Percentiles rank a stretch among this genome's conserved stretches.
Evolutionary conservation across 2,113 vertebrate genomes (phyloP).

Genomic region (Grammomys surdaster): DNA sequence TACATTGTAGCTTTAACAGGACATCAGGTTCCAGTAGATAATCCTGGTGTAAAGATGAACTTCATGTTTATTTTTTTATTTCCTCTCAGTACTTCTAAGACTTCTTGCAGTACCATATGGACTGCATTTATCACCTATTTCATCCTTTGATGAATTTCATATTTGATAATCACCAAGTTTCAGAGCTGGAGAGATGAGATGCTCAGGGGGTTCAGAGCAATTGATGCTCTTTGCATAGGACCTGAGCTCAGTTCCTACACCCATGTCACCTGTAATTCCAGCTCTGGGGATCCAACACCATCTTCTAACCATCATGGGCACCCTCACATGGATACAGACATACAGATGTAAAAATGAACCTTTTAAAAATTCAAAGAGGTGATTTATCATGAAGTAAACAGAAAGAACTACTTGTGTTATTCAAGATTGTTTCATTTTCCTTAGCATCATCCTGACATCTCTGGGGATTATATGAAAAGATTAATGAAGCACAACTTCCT

Average conservation of each 20-base stretch:
- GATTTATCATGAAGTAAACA: background rate
- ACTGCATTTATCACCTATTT: conserved; percentile 13
- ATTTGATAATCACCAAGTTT: conserved; percentile 20
- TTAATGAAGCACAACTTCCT: background rate
- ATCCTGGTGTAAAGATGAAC: background rate
- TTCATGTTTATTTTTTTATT: conserved; percentile 5
- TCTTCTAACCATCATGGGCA: background rate
- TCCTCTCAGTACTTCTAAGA: conserved; percentile 12
- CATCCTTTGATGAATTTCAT: conserved; percentile 16
- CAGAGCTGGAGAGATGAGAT: background rate
- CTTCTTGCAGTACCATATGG: background rate
- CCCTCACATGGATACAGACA: background rate
- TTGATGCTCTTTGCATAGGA: background rate
- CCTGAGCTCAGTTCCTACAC: background rate
- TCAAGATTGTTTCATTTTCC: conserved; percentile 28
- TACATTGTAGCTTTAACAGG: conserved; percentile 28
- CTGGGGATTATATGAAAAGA: background rate
- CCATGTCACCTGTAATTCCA: background rate
- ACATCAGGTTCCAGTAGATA: background rate
- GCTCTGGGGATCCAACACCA: background rate
- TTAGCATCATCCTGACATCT: background rate
- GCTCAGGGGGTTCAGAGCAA: background rate
- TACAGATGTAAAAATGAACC: background rate
- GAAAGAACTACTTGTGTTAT: background rate
- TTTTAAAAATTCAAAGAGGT: background rate